phyloP scores from a whole-genome alignment of 2,797 vertebrate genomes.

The Petrocephalus schoutedeni region DNA sequence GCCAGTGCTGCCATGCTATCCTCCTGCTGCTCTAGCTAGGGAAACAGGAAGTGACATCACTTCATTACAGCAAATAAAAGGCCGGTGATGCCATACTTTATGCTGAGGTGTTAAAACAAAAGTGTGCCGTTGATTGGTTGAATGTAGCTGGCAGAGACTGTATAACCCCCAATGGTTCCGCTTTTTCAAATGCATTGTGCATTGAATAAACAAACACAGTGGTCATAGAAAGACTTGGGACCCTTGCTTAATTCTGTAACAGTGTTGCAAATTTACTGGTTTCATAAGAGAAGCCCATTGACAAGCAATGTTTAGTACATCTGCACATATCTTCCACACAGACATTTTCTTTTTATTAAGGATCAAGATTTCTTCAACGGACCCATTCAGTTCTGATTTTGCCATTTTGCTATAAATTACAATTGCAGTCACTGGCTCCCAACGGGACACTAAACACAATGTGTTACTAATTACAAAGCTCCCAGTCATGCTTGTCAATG shows the following conservation, averaged over 20 bases:
- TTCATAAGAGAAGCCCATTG: not conserved
- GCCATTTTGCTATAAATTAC: not conserved
- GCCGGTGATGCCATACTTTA: not conserved
- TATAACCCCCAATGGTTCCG: not conserved
- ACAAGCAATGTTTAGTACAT: not conserved
- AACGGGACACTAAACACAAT: not conserved
- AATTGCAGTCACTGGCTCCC: not conserved
- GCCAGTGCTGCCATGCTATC: conserved; percentile 22
- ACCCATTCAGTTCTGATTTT: not conserved
- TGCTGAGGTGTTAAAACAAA: not conserved
- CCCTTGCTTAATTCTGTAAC: not conserved
- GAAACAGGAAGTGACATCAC: not conserved
- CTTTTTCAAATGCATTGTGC: not conserved
- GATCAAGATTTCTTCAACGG: not conserved
- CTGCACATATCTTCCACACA: not conserved
- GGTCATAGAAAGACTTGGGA: not conserved
- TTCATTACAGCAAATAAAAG: not conserved
- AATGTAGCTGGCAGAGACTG: not conserved
- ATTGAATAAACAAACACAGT: not conserved
- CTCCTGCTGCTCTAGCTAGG: conserved; percentile 35
- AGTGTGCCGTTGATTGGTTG: not conserved
- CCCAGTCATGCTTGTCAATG: not conserved
- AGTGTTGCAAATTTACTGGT: not conserved
- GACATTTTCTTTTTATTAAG: not conserved
- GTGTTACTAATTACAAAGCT: not conserved